These are phyloP conservation scores for Oryctolagus cuniculus DNA, from an alignment of 2,113 vertebrate genomes.

Conservation along the genomic window DNA sequence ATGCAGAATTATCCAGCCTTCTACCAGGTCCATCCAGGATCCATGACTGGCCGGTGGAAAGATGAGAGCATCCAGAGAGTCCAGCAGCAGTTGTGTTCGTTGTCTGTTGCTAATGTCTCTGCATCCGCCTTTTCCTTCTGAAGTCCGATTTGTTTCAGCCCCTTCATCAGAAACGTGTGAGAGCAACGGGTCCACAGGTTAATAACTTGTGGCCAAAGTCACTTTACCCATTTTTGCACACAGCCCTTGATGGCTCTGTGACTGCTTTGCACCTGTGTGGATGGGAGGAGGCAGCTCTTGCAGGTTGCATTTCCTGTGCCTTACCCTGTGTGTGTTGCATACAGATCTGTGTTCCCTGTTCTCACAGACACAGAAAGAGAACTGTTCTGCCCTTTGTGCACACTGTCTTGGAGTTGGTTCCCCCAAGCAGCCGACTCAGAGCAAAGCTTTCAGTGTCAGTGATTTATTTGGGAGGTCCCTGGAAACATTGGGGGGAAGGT, in stretches of 20 bases:
- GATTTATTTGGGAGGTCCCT: neutral
- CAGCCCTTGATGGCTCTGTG: neutral
- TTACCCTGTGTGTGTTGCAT: neutral
- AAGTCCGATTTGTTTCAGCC: neutral
- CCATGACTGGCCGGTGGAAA: neutral
- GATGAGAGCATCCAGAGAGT: neutral
- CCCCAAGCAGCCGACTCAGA: neutral
- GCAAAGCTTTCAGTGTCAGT: neutral
- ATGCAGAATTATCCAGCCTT: neutral
- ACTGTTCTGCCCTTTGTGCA: neutral
- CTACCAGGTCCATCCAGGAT: neutral
- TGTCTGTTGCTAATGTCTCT: neutral
- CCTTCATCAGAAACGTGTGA: neutral
- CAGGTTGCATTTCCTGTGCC: neutral
- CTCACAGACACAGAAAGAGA: neutral
- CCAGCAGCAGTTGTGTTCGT: rapidly evolving
- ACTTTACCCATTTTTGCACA: neutral
- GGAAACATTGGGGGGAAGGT: neutral
- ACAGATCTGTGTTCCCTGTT: neutral
- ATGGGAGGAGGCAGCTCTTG: neutral
- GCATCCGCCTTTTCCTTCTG: neutral
- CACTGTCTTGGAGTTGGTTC: neutral
- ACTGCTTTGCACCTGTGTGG: neutral
- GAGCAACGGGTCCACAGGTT: neutral
- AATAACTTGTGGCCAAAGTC: neutral